Evolutionary conservation across 2,888 invertebrate species (phyloP), one percentile per base, ranked within the genome.

Genomic region (Ectropis crepuscularia): DNA sequence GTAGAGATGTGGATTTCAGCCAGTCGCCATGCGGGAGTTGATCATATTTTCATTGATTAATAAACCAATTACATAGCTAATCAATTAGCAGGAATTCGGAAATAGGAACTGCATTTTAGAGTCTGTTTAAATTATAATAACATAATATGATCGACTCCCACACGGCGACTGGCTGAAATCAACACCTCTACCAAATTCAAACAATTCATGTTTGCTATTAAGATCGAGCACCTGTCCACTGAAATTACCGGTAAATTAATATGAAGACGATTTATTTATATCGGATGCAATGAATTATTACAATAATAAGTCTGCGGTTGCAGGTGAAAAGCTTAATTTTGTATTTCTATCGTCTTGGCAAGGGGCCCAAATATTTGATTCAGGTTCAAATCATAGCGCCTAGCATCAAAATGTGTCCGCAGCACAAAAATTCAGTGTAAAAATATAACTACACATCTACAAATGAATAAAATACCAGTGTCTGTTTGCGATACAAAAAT

Each of bases 281-380:
- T 50, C n/a, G 28, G 41, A 53, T 53, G 53, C 28, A 47, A 53
- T 53, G 28, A 53, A 6, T 54, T 53, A 59, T 45, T 46, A 41
- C 39, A 46, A 10, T 51, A 53, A 47, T 42, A 39, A 50, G 37
- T 8, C 41, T 11, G n/a, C 36, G 37, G 48, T 48, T 64, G 60
- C 58, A 61, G 61, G 61, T 60, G 48, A 57, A 41, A 53, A 39
- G 16, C 8, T 47, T 45, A 39, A 54, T 66, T 66, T 48, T 41
- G 42, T 57, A 57, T 63, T 53, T 16, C 42, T 37, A 16, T 36
- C 16, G 8, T 49, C 46, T 70, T 65, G 62, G 65, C 65, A 61
- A 47, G 50, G 41, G 49, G 58, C 61, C 65, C 57, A 65, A 57
- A 57, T 57, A 63, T 60, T 57, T 48, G 49, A 67, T 53, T 53